Base-by-base conservation (phyloP, 1,140 invertebrate genomes). In the Triops cancriformis region DNA sequence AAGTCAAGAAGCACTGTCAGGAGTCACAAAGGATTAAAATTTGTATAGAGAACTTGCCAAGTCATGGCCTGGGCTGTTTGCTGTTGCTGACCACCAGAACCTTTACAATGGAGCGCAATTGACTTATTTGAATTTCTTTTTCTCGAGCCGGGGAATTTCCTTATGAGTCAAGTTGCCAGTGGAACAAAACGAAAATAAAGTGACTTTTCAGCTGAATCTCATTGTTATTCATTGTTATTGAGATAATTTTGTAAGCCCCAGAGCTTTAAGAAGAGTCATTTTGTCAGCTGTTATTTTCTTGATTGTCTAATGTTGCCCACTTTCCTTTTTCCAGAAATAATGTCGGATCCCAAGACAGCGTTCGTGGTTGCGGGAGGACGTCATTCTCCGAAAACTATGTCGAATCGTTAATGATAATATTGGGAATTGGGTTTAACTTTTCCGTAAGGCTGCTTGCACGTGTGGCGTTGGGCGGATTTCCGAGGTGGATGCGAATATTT, bases 1-100 rank as follows among this genome's bases (percentile, higher is more conserved):
- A 64, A 64, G 51, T 64, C 51, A 64, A 64, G 51, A 64, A 64
- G 51, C 51, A 64, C 51, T 64, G 51, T 64, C 51, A 64, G 51
- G 51, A 64, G n/a, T 64, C 23, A 64, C 51, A 64, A 64, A 64
- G 51, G 51, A 64, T 64, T 64, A 64, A 64, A 64, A 64, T 64
- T 64, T 64, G 51, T 64, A 64, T 23, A 64, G 51, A 64, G 51
- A 64, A 64, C 14, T 23, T 64, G 51, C 51, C 14, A 64, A 64
- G 51, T 64, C 51, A 64, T 64, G 14, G 51, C 51, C 51, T 64
- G 51, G 51, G 51, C 51, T 64, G 51, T 64, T 64, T 64, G 51
- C 51, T 64, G 51, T 64, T 64, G 23, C 51, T 64, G 51, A 23
- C 51, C 51, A 64, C 51, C 51, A 64, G 51, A 64, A 64, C 51